phyloP scores from a whole-genome alignment of 2,113 vertebrate genomes.

The Paratilapia polleni region DNA sequence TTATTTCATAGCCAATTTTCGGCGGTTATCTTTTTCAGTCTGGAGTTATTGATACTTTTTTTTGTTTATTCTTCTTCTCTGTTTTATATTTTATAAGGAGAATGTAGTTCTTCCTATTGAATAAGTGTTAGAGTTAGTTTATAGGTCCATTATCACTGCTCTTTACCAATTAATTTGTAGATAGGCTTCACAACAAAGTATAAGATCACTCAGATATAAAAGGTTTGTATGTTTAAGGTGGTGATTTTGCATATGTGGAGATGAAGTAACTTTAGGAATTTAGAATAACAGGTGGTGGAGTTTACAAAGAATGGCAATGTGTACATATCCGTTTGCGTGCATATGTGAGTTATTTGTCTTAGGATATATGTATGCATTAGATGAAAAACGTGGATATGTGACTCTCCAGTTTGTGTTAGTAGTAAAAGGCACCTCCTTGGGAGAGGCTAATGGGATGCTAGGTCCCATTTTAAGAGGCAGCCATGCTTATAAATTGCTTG shows the following conservation, averaged over 20 bases:
- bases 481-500: constrained; percentile 62
- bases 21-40: background rate
- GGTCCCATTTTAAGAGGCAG: constrained; percentile 67
- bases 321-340: background rate
- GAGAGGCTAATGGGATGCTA: constrained; percentile 42
- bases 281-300: background rate
- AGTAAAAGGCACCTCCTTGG: constrained; percentile 23
- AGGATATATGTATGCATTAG: background rate
- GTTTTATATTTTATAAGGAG: constrained; percentile 23
- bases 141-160: constrained; percentile 56
- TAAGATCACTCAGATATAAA: constrained; percentile 26
- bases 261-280: background rate
- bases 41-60: background rate
- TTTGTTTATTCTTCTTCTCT: background rate
- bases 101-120: constrained; percentile 64
- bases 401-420: background rate
- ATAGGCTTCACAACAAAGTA: constrained; percentile 49
- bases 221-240: background rate
- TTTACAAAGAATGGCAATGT: background rate
- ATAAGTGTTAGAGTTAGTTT: constrained; percentile 73
- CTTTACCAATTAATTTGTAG: constrained; percentile 74
- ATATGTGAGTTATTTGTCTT: background rate
- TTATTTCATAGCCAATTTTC: constrained; percentile 6
- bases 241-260: background rate
- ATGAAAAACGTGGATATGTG: background rate